phyloP scores from a whole-genome alignment of 37 sponge, comb jelly and placozoan species.

The Eunapius fragilis region DNA sequence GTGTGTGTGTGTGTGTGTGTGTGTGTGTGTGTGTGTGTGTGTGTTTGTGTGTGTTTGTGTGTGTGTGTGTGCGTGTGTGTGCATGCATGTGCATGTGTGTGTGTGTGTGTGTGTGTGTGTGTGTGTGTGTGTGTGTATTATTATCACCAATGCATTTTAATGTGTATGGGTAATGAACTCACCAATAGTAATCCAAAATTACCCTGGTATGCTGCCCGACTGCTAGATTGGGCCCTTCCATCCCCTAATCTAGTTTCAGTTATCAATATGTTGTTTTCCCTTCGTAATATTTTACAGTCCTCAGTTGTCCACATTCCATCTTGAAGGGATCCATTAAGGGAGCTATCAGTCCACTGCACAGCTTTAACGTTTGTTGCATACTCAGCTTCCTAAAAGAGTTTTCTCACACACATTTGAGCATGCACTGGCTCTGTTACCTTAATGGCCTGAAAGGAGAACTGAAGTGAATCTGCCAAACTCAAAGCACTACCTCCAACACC shows the following conservation, averaged over 20 bases:
- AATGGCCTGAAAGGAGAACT: background rate
- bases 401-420: background rate
- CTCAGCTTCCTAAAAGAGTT: background rate
- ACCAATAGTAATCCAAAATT: slow-evolving; percentile 44
- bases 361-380: background rate
- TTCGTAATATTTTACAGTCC: background rate
- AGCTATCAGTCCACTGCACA: background rate
- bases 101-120: too few species aligned
- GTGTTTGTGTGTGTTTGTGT: too few species aligned
- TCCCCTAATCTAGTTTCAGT: background rate
- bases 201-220: background rate
- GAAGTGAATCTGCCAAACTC: background rate
- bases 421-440: background rate
- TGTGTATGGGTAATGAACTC: too few species aligned
- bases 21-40: too few species aligned
- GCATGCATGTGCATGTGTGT: too few species aligned
- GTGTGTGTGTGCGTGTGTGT: too few species aligned
- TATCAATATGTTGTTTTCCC: background rate
- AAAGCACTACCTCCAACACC: background rate
- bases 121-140: too few species aligned
- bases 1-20: too few species aligned
- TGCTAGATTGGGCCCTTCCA: background rate
- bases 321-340: background rate
- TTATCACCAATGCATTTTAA: too few species aligned
- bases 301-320: background rate